Conservation (phyloP, 2,113 vertebrate genomes). For the Colius striatus region DNA sequence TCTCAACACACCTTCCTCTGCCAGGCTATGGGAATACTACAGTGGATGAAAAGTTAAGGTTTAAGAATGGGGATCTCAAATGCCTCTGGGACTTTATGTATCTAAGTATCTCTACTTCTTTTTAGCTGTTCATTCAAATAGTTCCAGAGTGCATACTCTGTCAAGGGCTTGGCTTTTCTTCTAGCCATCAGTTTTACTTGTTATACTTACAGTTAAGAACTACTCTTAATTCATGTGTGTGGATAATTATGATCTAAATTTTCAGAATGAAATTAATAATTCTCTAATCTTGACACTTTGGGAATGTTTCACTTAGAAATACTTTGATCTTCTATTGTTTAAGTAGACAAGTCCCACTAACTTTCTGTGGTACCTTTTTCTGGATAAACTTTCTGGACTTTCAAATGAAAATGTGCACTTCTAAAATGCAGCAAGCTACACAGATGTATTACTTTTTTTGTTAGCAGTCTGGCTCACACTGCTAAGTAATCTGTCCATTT, state of each 20-base stretch:
- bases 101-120: background rate
- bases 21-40: background rate
- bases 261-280: background rate
- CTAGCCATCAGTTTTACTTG: background rate
- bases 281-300: background rate
- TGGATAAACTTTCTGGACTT: background rate
- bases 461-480: background rate
- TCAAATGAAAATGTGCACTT: background rate
- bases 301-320: background rate
- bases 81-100: background rate
- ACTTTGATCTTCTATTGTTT: conserved; percentile 9
- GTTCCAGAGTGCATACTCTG: background rate
- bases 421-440: background rate
- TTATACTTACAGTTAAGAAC: background rate
- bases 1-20: background rate
- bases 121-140: background rate
- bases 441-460: background rate
- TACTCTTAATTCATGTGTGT: background rate
- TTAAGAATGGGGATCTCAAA: background rate
- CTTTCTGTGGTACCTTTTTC: background rate
- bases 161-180: background rate
- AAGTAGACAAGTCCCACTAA: background rate
- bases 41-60: background rate
- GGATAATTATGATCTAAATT: background rate
- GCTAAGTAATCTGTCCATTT: background rate